phyloP scores from a whole-genome alignment of 2,888 invertebrate genomes.

The Rhopalosiphum nymphaeae region DNA sequence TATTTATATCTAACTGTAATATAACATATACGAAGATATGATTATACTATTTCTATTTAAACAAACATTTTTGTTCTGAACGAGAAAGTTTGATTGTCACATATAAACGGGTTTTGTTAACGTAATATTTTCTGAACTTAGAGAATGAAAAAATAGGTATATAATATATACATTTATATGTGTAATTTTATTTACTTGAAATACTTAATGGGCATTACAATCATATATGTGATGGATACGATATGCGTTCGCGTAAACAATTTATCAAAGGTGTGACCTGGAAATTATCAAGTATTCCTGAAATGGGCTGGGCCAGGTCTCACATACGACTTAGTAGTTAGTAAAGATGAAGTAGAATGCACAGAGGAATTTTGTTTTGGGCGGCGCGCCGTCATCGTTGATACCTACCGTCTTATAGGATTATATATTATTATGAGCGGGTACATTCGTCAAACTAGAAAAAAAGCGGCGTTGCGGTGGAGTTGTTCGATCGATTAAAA shows the following conservation, averaged over 20 bases:
- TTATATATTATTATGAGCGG: neutral
- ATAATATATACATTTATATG: neutral
- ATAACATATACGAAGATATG: neutral
- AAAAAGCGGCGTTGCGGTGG: neutral
- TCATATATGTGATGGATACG: neutral
- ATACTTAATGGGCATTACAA: slow-evolving; percentile 14
- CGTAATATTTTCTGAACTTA: slow-evolving; percentile 27
- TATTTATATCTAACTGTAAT: neutral
- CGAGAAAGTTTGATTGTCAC: slow-evolving; percentile 4
- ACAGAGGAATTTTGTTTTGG: slow-evolving; percentile 17
- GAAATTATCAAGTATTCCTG: slow-evolving; percentile 33
- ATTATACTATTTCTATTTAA: slow-evolving; percentile 11
- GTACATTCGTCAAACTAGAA: slow-evolving; percentile 2
- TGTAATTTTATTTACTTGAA: slow-evolving; percentile 6
- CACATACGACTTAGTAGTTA: neutral
- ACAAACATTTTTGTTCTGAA: neutral
- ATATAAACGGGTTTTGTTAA: slow-evolving; percentile 25
- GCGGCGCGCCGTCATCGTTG: neutral
- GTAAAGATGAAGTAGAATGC: neutral
- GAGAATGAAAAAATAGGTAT: neutral
- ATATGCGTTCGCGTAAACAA: neutral
- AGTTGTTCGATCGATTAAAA: neutral
- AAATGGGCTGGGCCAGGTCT: slow-evolving; percentile 14
- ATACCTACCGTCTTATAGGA: neutral
- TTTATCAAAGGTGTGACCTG: slow-evolving; percentile 46